Percentiles rank a stretch among this genome's conserved stretches.
Evolutionary conservation across 35 echinoderm and acorn worm genomes (phyloP).

Genomic region (Holothuria glaberrima): DNA sequence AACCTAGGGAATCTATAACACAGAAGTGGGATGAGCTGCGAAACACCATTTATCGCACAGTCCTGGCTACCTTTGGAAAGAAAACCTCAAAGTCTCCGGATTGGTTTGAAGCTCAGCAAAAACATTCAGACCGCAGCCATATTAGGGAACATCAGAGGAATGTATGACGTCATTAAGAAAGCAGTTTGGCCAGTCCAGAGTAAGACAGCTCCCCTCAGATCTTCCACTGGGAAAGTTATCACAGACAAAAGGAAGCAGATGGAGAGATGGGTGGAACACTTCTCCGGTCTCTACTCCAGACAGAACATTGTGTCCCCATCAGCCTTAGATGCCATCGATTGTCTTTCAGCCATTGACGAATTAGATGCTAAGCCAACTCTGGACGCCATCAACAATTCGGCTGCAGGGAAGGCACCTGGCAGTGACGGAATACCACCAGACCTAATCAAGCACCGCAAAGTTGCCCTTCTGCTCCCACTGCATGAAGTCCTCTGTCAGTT

Average conservation of each 20-base stretch:
- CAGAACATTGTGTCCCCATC: slow-evolving; percentile 36
- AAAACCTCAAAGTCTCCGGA: background rate
- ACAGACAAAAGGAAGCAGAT: slow-evolving; percentile 21
- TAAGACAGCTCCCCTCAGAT: slow-evolving; percentile 59
- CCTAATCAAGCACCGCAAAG: slow-evolving; percentile 57
- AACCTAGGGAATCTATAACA: background rate
- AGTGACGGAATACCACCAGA: slow-evolving; percentile 57
- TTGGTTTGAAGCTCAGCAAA: slow-evolving; percentile 22
- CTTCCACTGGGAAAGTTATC: slow-evolving; percentile 27
- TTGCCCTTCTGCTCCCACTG: slow-evolving; percentile 37
- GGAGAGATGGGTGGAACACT: slow-evolving; percentile 67
- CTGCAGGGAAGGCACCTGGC: slow-evolving; percentile 56
- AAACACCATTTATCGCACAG: slow-evolving; percentile 30
- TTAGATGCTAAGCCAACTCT: slow-evolving; percentile 59
- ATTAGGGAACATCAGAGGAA: slow-evolving; percentile 45
- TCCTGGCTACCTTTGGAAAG: slow-evolving; percentile 12
- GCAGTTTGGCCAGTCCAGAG: slow-evolving; percentile 21
- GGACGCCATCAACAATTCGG: slow-evolving; percentile 59
- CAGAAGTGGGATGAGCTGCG: slow-evolving; percentile 33
- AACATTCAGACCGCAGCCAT: slow-evolving; percentile 44
- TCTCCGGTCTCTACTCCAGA: slow-evolving; percentile 48
- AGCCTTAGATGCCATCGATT: slow-evolving; percentile 16
- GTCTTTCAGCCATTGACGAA: slow-evolving; percentile 47
- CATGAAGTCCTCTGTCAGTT: background rate
- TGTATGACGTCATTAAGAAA: slow-evolving; percentile 51